These are phyloP conservation scores for Achlya flavicornis DNA, from an alignment of 2,888 invertebrate genomes.

Conservation along the genomic window DNA sequence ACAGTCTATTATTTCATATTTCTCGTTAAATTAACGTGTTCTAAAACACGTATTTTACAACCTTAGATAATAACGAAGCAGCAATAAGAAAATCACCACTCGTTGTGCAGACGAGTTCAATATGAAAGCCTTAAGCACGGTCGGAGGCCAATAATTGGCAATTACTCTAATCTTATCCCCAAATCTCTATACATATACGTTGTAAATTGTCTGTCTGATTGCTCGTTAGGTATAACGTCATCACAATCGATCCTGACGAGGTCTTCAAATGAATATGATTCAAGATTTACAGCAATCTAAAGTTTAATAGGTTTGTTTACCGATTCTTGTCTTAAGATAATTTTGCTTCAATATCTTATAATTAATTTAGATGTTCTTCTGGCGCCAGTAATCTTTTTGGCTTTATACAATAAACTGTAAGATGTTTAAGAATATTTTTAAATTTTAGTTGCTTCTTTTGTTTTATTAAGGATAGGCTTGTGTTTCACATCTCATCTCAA, in stretches of 20 bases:
- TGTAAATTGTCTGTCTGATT: background rate
- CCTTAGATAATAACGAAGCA: constrained; percentile 14
- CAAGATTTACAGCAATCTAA: constrained; percentile 2
- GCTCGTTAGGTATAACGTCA: background rate
- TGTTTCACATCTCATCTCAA: no score
- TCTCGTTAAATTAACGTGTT: constrained; percentile 12
- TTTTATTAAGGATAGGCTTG: no score
- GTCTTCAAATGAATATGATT: background rate
- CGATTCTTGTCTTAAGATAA: background rate
- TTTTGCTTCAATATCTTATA: background rate
- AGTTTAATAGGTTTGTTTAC: constrained; percentile 6
- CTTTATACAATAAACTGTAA: background rate
- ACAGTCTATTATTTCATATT: no score
- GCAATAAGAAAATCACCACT: constrained; percentile 26
- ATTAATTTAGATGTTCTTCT: background rate
- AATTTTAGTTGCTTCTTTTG: no score
- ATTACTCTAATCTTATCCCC: constrained; percentile 30
- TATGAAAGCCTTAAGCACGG: background rate
- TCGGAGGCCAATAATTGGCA: constrained; percentile 29
- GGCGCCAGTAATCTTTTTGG: background rate
- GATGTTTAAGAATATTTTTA: no score
- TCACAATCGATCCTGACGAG: constrained; percentile 5
- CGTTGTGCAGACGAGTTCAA: constrained; percentile 19
- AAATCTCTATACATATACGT: background rate
- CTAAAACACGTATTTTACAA: constrained; percentile 8